A percentile compares a stretch with the other conserved stretches of the same genome.
Evolutionary conservation across 1,140 invertebrate species (phyloP).

Genomic region (Zaprionus tsacasi): DNA sequence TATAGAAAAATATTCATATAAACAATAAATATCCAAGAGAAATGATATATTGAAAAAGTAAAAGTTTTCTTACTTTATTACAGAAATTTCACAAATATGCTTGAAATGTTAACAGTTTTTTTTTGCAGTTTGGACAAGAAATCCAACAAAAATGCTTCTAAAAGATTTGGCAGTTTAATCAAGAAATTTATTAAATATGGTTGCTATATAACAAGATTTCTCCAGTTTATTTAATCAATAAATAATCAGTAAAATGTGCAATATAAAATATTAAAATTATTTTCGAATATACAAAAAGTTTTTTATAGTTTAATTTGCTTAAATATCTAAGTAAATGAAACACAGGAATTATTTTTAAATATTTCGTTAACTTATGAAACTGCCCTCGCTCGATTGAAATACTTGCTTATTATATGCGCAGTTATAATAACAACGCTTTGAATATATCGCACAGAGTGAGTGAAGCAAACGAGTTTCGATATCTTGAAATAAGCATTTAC

Average conservation of each 20-base stretch:
- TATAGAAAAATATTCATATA: background rate
- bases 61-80: background rate
- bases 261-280: too few relatives aligned
- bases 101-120: too few relatives aligned
- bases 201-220: too few relatives aligned
- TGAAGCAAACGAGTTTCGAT: slow-evolving; percentile 55
- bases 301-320: too few relatives aligned
- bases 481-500: slow-evolving; percentile 58
- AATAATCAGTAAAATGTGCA: too few relatives aligned
- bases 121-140: too few relatives aligned
- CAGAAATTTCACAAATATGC: background rate
- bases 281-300: too few relatives aligned
- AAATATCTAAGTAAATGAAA: too few relatives aligned
- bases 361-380: slow-evolving; percentile 1
- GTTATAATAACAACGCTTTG: slow-evolving; percentile 55
- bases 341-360: background rate
- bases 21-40: background rate
- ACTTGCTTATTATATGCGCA: slow-evolving; percentile 50
- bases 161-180: background rate
- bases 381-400: slow-evolving; percentile 45
- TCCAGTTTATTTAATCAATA: too few relatives aligned
- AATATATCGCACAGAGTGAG: slow-evolving; percentile 42
- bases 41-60: background rate
- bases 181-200: background rate
- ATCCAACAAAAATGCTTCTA: too few relatives aligned